Base-by-base conservation (phyloP, 2,113 vertebrate species). In the Planiliza haematocheilus region DNA sequence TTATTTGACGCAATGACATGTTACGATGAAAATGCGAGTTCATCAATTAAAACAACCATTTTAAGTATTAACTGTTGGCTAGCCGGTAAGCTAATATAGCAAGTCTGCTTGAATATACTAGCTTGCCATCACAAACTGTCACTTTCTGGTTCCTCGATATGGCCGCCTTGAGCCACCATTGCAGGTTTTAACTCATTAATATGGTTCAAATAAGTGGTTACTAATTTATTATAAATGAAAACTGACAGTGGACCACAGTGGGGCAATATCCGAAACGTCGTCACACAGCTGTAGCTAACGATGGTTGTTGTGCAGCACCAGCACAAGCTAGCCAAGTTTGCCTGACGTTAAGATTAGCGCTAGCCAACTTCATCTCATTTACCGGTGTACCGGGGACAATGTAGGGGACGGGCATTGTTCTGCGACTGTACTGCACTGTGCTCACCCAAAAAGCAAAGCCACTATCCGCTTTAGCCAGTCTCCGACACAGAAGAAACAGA, bases 261-360 rank as follows among this genome's bases (percentile, higher is more conserved):
- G 34, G 18, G 17, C 3, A 46, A 37, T 20, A 34, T 51, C 37
- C 55, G 42, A 86, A 85, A 88, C 80, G 81, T 88, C 83, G 89
- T 89, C 88, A 91, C 78, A 83, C 62, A 86, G 37, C 50, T 81
- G 56, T 36, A 74, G 90, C 90, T 85, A 89, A 75, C 73, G 39
- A 24, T 50, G 65, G 39, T 4, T 42, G 43, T 49, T 56, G 42
- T n/a, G n/a, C 24, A 79, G 78, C 77, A 30, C 49, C 37, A 62
- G n/a, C 14, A 68, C 41, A 49, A 76, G 85, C 83, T 87, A 81
- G 84, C 76, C 60, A 86, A 88, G 78, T 84, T 81, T 73, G 59
- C 49, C 61, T 58, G 52, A 41, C 63, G 68, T 75, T 70, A 13
- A 61, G 58, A 81, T 55, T 64, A 74, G 49, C 81, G 13, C 61